Conservation (phyloP, 2,113 vertebrate species). For the Boleophthalmus pectinirostris region DNA sequence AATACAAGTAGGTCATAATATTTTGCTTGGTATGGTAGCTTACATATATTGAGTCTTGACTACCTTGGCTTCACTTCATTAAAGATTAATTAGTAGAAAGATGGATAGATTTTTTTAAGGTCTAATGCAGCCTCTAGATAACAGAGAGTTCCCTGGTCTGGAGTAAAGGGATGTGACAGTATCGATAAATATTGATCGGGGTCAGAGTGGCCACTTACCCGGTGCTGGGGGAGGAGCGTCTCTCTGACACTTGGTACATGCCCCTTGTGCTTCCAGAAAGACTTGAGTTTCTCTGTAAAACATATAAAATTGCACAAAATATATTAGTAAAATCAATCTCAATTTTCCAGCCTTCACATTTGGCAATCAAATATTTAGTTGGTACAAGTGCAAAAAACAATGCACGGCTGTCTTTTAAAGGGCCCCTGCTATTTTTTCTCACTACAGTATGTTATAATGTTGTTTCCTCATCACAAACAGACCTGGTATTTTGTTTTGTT, state of each 20-base stretch:
- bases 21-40: background rate
- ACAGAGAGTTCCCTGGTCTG: no score
- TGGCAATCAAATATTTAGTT: background rate
- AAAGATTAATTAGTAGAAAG: background rate
- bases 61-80: background rate
- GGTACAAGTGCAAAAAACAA: background rate
- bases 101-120: background rate
- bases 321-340: background rate
- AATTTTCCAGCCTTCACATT: background rate
- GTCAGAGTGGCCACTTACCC: slow-evolving; percentile 63
- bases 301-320: background rate
- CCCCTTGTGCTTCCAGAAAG: slow-evolving; percentile 78
- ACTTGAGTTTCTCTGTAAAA: slow-evolving; percentile 77
- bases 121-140: background rate
- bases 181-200: background rate
- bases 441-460: no score
- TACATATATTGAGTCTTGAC: background rate
- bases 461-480: no score
- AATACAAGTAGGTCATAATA: background rate
- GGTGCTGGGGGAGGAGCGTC: slow-evolving; percentile 78
- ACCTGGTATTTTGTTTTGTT: no score
- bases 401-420: background rate
- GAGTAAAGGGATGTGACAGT: background rate
- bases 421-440: no score
- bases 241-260: slow-evolving; percentile 80